Base-by-base conservation (phyloP, 2,888 invertebrate species). In the Agriopis marginaria region DNA sequence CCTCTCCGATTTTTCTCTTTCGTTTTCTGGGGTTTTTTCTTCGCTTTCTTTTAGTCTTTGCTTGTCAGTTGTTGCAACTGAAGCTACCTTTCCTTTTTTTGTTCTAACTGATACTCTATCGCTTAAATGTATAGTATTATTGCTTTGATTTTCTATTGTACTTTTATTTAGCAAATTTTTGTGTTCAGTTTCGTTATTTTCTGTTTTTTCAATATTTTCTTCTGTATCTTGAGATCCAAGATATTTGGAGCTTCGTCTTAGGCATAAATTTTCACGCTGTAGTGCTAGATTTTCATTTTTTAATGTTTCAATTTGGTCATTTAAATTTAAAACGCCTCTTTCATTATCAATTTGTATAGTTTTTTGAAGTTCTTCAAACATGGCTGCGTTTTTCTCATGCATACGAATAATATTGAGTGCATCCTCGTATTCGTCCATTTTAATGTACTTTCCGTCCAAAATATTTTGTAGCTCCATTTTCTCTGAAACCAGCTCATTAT, bases 341-440 rank as follows among this genome's bases (percentile, higher is more conserved):
- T 50, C 17, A 9, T 17, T 14, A 1, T 50, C 50, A 0, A 17
- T 17, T 17, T 17, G 17, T 50, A 50, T 50, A 7, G 14, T 8
- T 50, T 17, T 50, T 17, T 50, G 50, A 7, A 50, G 50, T 17
- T 50, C 50, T 14, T 50, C 50, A 50, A 50, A 50, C 50, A 50
- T 50, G 7, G 6, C 14, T 50, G 8, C 0, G 8, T 50, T 50
- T 50, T 17, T 50, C 7, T 50, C 50, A 50, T 50, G 50, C 50
- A 17, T 50, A 17, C 17, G 17, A 0, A 50, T 50, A 7, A 50
- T 50, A 7, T 50, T 50, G 7, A 50, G 3, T 17, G 50, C 50
- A 17, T 50, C 50, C 17, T 50, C 50, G 7, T 50, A 50, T 50
- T 50, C 14, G 17, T 50, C 50, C 50, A 50, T 50, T 9, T 50